A percentile compares a stretch with the other conserved stretches of the same genome.
Evolutionary conservation across 2,888 invertebrate species (phyloP).

Genomic region (Bhutanitis thaidina): DNA sequence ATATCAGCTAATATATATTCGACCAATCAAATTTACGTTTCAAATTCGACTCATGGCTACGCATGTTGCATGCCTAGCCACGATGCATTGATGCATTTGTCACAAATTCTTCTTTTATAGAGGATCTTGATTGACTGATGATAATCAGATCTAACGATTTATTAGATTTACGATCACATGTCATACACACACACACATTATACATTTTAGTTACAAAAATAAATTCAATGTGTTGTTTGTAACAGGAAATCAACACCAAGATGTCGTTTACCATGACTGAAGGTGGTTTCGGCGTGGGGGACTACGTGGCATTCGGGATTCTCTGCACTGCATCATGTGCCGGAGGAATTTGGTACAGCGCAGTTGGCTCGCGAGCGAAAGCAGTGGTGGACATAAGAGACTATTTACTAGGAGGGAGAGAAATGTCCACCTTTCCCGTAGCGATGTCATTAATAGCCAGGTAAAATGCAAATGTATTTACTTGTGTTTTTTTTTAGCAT

Average conservation of each 20-base stretch:
- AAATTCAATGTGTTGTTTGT: not conserved
- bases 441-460: conserved; percentile 92
- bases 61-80: too few relatives aligned
- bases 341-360: conserved; percentile 86
- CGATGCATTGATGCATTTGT: too few relatives aligned
- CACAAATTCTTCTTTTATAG: too few relatives aligned
- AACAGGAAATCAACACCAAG: conserved; percentile 23
- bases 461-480: conserved; percentile 49
- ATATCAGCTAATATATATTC: too few relatives aligned
- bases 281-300: conserved; percentile 58
- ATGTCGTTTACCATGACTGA: conserved; percentile 65
- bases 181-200: too few relatives aligned
- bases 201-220: too few relatives aligned
- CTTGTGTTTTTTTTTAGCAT: too few relatives aligned
- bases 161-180: too few relatives aligned
- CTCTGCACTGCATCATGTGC: conserved; percentile 86
- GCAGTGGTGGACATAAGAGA: conserved; percentile 81
- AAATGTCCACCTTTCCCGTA: conserved; percentile 89
- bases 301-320: conserved; percentile 84
- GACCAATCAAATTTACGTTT: too few relatives aligned
- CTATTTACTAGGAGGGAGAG: conserved; percentile 88
- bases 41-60: too few relatives aligned
- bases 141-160: too few relatives aligned
- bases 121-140: too few relatives aligned
- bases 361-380: conserved; percentile 73